These are phyloP conservation scores for Scaptomyza pallida DNA, from an alignment of 1,140 invertebrate species.

Conservation along the genomic window DNA sequence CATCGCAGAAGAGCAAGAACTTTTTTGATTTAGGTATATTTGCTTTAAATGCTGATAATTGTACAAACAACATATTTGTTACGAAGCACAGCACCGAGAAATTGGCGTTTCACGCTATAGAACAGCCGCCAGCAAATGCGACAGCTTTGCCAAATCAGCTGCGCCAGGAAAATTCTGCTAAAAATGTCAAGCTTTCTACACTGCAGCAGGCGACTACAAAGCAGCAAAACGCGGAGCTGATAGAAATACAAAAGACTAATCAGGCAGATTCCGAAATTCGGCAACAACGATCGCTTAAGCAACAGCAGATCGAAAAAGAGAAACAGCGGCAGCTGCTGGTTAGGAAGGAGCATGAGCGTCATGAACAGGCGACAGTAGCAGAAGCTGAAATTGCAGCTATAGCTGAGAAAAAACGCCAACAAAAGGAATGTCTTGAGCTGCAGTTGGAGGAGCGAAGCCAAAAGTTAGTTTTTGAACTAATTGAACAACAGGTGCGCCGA, in stretches of 20 bases:
- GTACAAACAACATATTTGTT: conserved; percentile 24
- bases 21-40: conserved; percentile 5
- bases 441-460: background rate
- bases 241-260: conserved; percentile 40
- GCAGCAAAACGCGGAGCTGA: conserved; percentile 50
- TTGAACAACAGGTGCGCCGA: conserved; percentile 11
- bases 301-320: conserved; percentile 7
- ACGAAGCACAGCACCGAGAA: background rate
- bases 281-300: conserved; percentile 19
- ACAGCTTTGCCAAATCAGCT: conserved; percentile 4
- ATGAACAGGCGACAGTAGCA: conserved; percentile 4
- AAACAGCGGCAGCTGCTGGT: conserved; percentile 5
- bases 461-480: conserved; percentile 33
- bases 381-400: background rate
- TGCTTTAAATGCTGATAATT: background rate
- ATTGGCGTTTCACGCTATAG: background rate
- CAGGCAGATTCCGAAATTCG: conserved; percentile 29
- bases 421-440: background rate
- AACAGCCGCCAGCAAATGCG: background rate
- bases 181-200: conserved; percentile 48
- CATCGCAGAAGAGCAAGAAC: background rate
- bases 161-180: conserved; percentile 18
- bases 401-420: conserved; percentile 3
- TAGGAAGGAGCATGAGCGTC: background rate
- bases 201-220: conserved; percentile 59